These are phyloP conservation scores for Brachyopa scutellaris DNA, from an alignment of 2,888 invertebrate genomes.

Conservation along the genomic window DNA sequence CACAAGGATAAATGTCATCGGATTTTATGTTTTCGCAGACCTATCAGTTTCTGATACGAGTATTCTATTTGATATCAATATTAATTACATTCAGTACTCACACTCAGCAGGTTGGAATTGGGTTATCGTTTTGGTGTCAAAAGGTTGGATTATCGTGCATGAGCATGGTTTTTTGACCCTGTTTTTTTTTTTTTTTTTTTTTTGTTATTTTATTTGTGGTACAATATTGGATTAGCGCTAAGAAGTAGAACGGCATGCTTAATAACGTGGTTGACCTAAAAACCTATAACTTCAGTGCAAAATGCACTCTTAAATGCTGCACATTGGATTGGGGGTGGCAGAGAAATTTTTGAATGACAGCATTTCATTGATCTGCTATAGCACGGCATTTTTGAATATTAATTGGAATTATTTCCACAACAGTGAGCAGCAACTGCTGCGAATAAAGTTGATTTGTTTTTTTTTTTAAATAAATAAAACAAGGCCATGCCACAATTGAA, in stretches of 20 bases:
- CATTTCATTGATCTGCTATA: constrained; percentile 23
- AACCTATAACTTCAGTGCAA: constrained; percentile 49
- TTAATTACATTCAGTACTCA: constrained; percentile 11
- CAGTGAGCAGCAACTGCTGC: background rate
- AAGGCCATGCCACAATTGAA: no score
- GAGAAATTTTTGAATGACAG: background rate
- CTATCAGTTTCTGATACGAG: constrained; percentile 46
- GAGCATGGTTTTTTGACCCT: constrained; percentile 26
- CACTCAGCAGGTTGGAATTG: constrained; percentile 16
- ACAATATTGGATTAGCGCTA: constrained; percentile 34
- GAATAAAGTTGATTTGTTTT: background rate
- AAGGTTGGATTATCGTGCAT: constrained; percentile 30
- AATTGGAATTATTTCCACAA: constrained; percentile 32
- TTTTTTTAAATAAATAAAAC: no score
- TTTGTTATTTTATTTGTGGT: constrained; percentile 32
- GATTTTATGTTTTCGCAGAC: constrained; percentile 42
- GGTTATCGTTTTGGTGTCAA: constrained; percentile 38
- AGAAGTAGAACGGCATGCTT: constrained; percentile 50
- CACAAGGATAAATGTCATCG: constrained; percentile 21
- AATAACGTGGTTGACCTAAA: constrained; percentile 64
- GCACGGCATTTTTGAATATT: constrained; percentile 18
- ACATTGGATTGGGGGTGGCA: constrained; percentile 3
- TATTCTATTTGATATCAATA: constrained; percentile 22
- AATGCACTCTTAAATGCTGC: constrained; percentile 25
- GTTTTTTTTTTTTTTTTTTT: constrained; percentile 19